Base-by-base conservation (phyloP, 37 sponge, comb jelly and placozoan genomes). In the Cliona cf. orientalis region DNA sequence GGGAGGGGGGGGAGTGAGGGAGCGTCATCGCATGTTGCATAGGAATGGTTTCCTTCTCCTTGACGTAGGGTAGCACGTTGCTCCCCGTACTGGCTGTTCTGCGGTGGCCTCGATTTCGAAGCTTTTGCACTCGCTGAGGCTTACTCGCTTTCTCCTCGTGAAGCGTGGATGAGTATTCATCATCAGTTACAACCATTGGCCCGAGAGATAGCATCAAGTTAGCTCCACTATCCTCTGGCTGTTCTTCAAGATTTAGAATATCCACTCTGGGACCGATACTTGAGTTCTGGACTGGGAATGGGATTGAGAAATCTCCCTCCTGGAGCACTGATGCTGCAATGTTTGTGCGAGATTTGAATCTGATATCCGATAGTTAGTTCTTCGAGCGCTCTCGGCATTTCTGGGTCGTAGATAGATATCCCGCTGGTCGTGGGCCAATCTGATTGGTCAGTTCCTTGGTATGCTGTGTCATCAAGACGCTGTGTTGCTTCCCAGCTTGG, bases 51-150 rank as follows among this genome's bases (percentile, higher is more conserved):
- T 61, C 63, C n/a, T 42, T 66, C 39, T 66, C 67, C 38, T 66
- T 67, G 0, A 25, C 0, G 3, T n/a, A 34, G 3, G 79, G 49
- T 22, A 72, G 60, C 38, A 72, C 34, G 63, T 71, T 72, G 25
- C 72, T 72, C 35, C 87, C 87, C 0, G 80, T 79, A 36, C 80
- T 79, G 7, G 87, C 87, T 0, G 87, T 86, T 2, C 87, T 64
- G 1, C 87, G 61, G 31, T 86, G 87, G 1, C 87, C 43, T 0
- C 63, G 23, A 19, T 34, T 65, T 22, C 40, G 46, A 1, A 69
- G 3, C 42, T 58, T 80, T 32, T 69, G 46, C 29, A 58, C 35
- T 19, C 68, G 69, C 17, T 69, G 80, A 5, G 35, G 80, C 37
- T 69, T 69, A 25, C 22, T 21, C 12, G 58, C 42, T 35, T 41